These are phyloP conservation scores for Drosophila sordidula DNA, from an alignment of 2,888 invertebrate genomes.

Conservation along the genomic window DNA sequence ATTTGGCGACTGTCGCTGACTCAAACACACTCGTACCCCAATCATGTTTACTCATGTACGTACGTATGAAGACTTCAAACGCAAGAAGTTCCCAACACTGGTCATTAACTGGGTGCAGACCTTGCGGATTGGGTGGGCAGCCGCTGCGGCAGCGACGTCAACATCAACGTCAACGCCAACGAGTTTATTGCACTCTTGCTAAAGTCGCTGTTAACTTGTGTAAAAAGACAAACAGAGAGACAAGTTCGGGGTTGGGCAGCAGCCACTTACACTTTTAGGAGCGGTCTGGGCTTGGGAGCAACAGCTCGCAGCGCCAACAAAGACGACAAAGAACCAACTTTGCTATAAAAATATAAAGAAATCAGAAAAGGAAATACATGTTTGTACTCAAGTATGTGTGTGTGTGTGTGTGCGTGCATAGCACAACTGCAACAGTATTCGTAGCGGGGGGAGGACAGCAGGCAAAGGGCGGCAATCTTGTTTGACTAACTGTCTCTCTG, in stretches of 20 bases:
- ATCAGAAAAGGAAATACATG: slow-evolving; percentile 46
- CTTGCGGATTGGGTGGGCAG: slow-evolving; percentile 30
- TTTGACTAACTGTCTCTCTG: slow-evolving; percentile 61
- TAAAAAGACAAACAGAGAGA: slow-evolving; percentile 64
- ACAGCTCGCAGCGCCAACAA: slow-evolving; percentile 48
- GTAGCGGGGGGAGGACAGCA: background rate
- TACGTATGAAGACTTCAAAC: slow-evolving; percentile 49
- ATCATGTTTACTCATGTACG: slow-evolving; percentile 20
- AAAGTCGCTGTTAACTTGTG: slow-evolving; percentile 58
- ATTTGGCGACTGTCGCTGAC: slow-evolving; percentile 33
- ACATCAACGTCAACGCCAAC: slow-evolving; percentile 41
- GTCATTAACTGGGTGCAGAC: slow-evolving; percentile 57
- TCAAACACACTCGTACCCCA: slow-evolving; percentile 37
- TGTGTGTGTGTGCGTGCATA: slow-evolving; percentile 10
- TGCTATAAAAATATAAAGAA: slow-evolving; percentile 43
- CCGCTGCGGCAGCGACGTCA: background rate
- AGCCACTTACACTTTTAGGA: slow-evolving; percentile 71
- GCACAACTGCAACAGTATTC: slow-evolving; percentile 25
- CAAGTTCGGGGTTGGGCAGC: slow-evolving; percentile 47
- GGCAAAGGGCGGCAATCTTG: slow-evolving; percentile 48
- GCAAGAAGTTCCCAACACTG: slow-evolving; percentile 53
- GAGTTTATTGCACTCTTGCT: slow-evolving; percentile 76
- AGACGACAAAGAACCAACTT: slow-evolving; percentile 72
- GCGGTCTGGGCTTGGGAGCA: slow-evolving; percentile 43
- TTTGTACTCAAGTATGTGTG: background rate